Evolutionary conservation across 2,797 vertebrate species (phyloP).

Genomic region (Lithobates pipiens): DNA sequence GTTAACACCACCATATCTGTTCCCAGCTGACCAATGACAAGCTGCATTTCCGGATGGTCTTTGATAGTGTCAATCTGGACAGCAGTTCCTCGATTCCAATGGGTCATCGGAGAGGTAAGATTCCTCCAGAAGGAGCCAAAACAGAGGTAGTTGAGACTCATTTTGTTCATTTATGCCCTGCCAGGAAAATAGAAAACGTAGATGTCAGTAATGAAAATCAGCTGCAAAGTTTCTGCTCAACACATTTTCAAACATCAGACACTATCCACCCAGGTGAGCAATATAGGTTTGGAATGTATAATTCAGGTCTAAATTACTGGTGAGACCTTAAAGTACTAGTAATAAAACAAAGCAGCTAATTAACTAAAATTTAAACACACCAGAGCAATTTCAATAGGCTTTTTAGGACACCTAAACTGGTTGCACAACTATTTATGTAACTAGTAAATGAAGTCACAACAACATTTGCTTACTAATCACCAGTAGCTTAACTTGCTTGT

Average conservation of each 20-base stretch:
- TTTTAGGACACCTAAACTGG: neutral
- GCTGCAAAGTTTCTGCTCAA: neutral
- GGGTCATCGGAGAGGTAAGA: conserved; percentile 11
- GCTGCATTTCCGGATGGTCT: neutral
- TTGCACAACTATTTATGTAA: neutral
- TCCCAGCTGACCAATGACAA: conserved; percentile 5
- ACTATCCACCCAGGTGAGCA: too few species aligned
- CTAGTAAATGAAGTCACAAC: neutral
- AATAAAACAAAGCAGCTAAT: neutral
- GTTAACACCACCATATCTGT: conserved; percentile 35
- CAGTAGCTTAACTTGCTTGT: neutral
- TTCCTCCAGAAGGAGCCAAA: conserved; percentile 15
- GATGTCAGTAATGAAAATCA: too few species aligned
- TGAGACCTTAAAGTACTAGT: neutral
- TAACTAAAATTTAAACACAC: too few species aligned
- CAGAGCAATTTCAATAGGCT: too few species aligned
- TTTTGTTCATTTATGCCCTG: neutral
- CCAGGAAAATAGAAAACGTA: neutral
- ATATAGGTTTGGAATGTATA: neutral
- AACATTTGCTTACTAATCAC: neutral
- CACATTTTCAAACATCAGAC: neutral
- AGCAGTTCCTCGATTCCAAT: conserved; percentile 24
- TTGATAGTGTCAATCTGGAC: conserved; percentile 26
- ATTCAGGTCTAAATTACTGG: too few species aligned
- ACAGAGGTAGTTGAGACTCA: conserved; percentile 24